Evolutionary conservation across 2,888 invertebrate genomes (phyloP).

Genomic region (Drosophila phalerata): DNA sequence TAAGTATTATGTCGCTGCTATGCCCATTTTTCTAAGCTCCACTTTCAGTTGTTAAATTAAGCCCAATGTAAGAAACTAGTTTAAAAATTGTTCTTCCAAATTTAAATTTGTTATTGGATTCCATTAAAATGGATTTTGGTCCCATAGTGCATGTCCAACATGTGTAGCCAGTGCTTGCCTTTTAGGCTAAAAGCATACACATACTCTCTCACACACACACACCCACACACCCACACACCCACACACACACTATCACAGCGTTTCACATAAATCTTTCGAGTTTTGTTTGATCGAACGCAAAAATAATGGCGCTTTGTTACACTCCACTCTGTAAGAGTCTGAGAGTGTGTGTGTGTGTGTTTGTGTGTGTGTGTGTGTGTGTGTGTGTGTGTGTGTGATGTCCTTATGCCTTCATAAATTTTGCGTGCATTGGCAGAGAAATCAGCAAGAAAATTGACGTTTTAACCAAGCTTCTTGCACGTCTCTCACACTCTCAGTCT

Average conservation of each 20-base stretch:
- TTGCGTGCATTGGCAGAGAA: constrained; percentile 49
- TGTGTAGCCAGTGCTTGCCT: constrained; percentile 63
- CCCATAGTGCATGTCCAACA: constrained; percentile 39
- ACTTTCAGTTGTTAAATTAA: neutral
- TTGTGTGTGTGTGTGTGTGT: constrained; percentile 7
- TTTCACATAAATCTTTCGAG: constrained; percentile 72
- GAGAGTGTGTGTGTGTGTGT: constrained; percentile 3
- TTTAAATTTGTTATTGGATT: neutral
- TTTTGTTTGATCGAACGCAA: constrained; percentile 81
- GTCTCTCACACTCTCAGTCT: neutral
- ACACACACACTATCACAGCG: constrained; percentile 15
- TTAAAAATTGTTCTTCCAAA: too few species aligned
- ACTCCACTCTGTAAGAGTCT: constrained; percentile 10
- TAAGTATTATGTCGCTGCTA: too few species aligned
- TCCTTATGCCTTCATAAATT: constrained; percentile 66
- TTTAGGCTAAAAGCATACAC: constrained; percentile 64
- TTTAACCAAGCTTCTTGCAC: constrained; percentile 32
- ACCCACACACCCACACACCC: constrained; percentile 22
- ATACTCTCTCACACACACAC: constrained; percentile 12
- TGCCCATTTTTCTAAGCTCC: neutral
- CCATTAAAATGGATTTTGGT: neutral
- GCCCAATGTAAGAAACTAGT: neutral
- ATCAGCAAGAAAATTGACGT: constrained; percentile 69
- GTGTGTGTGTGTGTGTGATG: constrained; percentile 5
- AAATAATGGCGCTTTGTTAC: constrained; percentile 74